Evolutionary conservation across 2,113 vertebrate genomes (phyloP).

Genomic region (Nycticebus coucang): DNA sequence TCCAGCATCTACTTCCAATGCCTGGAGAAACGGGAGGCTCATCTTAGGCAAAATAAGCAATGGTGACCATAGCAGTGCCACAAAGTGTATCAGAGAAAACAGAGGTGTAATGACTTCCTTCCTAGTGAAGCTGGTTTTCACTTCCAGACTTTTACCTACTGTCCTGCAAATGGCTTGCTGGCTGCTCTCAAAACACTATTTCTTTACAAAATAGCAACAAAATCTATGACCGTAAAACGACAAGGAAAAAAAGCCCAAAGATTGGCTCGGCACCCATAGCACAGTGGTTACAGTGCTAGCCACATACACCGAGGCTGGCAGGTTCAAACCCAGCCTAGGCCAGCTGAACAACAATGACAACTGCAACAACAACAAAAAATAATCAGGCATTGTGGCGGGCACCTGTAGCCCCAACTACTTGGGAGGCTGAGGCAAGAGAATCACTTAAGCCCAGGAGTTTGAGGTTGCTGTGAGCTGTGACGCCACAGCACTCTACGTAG

Average conservation of each 20-base stretch:
- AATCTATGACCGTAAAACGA: conserved; percentile 16
- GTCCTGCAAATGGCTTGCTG: not conserved
- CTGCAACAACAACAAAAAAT: too few species aligned
- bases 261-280: not conserved
- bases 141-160: not conserved
- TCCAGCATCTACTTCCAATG: not conserved
- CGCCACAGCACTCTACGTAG: too few species aligned
- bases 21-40: not conserved
- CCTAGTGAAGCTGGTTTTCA: conserved; percentile 6
- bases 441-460: too few species aligned
- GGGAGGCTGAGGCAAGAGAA: too few species aligned
- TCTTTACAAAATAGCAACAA: conserved; percentile 42
- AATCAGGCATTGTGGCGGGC: too few species aligned
- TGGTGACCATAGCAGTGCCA: not conserved
- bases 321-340: too few species aligned
- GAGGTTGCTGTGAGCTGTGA: too few species aligned
- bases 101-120: not conserved
- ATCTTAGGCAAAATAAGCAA: not conserved
- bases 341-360: too few species aligned
- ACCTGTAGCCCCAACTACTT: too few species aligned
- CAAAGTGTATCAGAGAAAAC: not conserved
- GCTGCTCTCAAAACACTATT: not conserved
- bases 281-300: too few species aligned
- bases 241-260: not conserved
- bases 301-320: too few species aligned